Conservation (phyloP, 2,888 invertebrate genomes). For the Beris morrisii region DNA sequence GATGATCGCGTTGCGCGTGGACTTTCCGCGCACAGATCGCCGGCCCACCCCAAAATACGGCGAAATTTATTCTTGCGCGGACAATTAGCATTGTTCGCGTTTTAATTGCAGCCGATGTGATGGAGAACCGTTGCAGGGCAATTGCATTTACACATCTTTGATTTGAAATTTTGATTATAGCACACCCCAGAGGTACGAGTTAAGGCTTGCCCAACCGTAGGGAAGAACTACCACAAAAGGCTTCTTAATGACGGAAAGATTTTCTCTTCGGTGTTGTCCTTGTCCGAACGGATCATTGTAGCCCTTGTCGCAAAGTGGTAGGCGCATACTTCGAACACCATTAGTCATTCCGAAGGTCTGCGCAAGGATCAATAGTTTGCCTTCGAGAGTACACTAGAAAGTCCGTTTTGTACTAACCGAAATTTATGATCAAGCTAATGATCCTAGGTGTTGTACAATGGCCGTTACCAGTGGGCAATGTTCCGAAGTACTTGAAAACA, state of each 20-base stretch:
- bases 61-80: constrained; percentile 1
- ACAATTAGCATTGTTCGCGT: not conserved
- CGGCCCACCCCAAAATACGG: constrained; percentile 16
- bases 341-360: constrained; percentile 22
- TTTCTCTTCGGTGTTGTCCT: no score
- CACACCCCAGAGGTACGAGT: no score
- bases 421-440: constrained; percentile 30
- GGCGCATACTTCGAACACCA: constrained; percentile 18
- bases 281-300: constrained; percentile 1
- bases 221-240: no score
- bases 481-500: constrained; percentile 18
- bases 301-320: not conserved
- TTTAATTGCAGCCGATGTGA: not conserved
- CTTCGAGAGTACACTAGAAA: constrained; percentile 24
- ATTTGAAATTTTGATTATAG: no score
- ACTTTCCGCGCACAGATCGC: no score
- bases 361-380: constrained; percentile 16
- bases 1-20: no score
- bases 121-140: no score
- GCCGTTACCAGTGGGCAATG: not conserved
- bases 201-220: no score
- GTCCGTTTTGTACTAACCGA: constrained; percentile 14
- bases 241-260: no score
- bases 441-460: constrained; percentile 12
- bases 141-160: no score